Base-by-base conservation (phyloP, 1,140 invertebrate species). In the Drosophila tani region DNA sequence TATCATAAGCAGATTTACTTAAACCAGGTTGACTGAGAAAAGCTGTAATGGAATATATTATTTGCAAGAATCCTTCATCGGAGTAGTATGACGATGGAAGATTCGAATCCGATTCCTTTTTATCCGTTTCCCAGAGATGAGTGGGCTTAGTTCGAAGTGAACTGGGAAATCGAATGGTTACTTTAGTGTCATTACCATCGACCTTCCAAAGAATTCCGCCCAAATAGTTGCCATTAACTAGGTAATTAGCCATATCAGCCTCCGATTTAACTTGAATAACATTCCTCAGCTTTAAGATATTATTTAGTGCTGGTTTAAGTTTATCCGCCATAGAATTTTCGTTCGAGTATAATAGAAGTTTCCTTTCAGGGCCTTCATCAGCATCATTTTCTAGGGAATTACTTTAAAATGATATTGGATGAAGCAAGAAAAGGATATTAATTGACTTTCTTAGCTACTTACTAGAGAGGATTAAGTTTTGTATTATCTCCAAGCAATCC, bases 81-180 rank as follows among this genome's bases (percentile, higher is more conserved):
- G n/a, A 15, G 15, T 65, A 70, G 14, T 19, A 21, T 1, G n/a
- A 29, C 2, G 5, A 14, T 12, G 47, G 53, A 17, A 9, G 11
- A n/a, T 7, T 62, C 15, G 32, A 9, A 3, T 24, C 4, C 3
- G 11, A 19, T 12, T 9, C 15, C 14, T 9, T 35, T 15, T 45
- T 58, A 15, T 38, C 35, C 12, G 51, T 69, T 6, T 69, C 14
- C 67, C 67, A 70, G 32, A 70, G 24, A 17, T 55, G n/a, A 7
- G 27, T 21, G 5, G 59, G 67, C 5, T 27, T 35, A 8, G 59
- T 65, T 14, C 62, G 60, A 17, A 66, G 27, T 5, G 21, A n/a
- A 29, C 50, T 65, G 14, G 68, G 60, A 38, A 70, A 70, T 12
- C 60, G 29, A 17, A 70, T 47, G 32, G 40, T 65, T 35, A 70